These are phyloP conservation scores for Sylvicola cinctus DNA, from an alignment of 2,888 invertebrate species.

Conservation along the genomic window DNA sequence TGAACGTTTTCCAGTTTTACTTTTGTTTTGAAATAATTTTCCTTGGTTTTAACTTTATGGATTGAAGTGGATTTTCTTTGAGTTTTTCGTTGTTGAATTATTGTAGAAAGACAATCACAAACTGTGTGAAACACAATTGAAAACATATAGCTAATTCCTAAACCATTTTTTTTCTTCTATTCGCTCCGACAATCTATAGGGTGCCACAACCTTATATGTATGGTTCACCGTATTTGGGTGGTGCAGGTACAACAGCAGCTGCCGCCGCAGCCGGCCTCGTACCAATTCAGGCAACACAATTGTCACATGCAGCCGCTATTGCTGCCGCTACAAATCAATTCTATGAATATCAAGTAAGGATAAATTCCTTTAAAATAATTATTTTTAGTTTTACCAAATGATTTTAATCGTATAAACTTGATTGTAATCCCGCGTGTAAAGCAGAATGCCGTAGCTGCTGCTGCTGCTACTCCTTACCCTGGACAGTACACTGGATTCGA, in stretches of 20 bases:
- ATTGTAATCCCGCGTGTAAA: neutral
- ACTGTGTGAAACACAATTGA: too few relatives aligned
- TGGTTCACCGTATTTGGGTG: constrained; percentile 46
- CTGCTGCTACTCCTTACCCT: constrained; percentile 11
- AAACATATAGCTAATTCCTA: constrained; percentile 6
- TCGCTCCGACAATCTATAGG: constrained; percentile 23
- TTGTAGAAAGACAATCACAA: too few relatives aligned
- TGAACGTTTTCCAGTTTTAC: too few relatives aligned
- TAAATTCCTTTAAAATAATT: neutral
- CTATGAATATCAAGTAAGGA: constrained; percentile 47
- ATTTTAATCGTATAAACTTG: neutral
- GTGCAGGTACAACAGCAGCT: constrained; percentile 27
- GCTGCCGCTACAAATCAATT: constrained; percentile 61
- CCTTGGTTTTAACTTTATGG: too few relatives aligned
- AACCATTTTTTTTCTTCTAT: constrained; percentile 11
- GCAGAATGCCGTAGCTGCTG: constrained; percentile 12
- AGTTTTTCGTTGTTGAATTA: too few relatives aligned
- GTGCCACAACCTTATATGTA: constrained; percentile 61
- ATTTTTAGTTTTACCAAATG: too few relatives aligned
- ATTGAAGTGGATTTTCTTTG: too few relatives aligned
- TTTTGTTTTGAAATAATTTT: too few relatives aligned
- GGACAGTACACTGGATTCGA: constrained; percentile 12
- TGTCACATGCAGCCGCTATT: constrained; percentile 53
- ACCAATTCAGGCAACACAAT: constrained; percentile 39
- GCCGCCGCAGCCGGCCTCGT: constrained; percentile 39